phyloP scores from a whole-genome alignment of 2,113 vertebrate species.

The Ardeotis arabs region DNA sequence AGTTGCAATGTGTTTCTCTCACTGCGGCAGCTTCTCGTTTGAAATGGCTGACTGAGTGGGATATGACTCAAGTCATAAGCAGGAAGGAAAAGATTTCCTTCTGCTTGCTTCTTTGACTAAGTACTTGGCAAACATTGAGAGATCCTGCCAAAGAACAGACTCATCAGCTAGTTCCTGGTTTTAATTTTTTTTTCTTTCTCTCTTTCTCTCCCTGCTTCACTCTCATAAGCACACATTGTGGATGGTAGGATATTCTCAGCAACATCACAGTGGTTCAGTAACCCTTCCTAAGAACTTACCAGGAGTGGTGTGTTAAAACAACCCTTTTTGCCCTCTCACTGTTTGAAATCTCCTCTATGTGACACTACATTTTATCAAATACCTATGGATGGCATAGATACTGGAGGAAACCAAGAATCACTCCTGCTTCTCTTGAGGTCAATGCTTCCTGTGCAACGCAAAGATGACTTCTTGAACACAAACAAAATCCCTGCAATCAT shows the following conservation, averaged over 20 bases:
- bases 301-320: background rate
- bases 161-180: background rate
- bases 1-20: background rate
- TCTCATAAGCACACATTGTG: background rate
- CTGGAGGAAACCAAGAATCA: background rate
- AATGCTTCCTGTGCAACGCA: background rate
- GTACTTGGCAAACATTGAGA: background rate
- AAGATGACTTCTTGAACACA: background rate
- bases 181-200: background rate
- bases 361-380: background rate
- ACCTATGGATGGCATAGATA: background rate
- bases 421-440: background rate
- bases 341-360: background rate
- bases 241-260: background rate
- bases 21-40: background rate
- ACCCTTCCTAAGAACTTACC: background rate
- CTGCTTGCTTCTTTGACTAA: constrained; percentile 26
- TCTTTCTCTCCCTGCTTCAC: background rate
- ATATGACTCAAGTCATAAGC: constrained; percentile 21
- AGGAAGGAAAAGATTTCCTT: constrained; percentile 29
- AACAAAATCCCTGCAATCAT: background rate
- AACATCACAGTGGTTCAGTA: background rate
- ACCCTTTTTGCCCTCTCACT: background rate
- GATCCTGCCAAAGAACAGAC: background rate
- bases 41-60: constrained; percentile 48